Evolutionary conservation across 2,797 vertebrate genomes (phyloP).

Genomic region (Champsocephalus gunnari): DNA sequence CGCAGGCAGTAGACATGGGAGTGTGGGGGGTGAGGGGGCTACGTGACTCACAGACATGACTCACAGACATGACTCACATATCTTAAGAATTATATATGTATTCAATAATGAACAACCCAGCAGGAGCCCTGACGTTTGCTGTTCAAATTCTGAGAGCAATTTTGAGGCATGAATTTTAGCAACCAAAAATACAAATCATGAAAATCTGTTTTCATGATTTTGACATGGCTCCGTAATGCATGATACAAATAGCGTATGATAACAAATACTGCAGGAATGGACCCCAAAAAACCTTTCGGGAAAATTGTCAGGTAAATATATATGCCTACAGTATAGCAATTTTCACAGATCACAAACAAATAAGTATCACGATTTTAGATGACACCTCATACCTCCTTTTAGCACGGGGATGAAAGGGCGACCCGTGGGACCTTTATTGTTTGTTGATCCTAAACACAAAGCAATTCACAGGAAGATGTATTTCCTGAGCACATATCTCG

Average conservation of each 20-base stretch:
- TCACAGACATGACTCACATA: too few species aligned
- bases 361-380: too few species aligned
- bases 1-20: too few species aligned
- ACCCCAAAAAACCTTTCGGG: neutral
- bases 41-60: too few species aligned
- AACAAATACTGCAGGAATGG: neutral
- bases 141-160: neutral
- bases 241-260: neutral
- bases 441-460: constrained; percentile 15
- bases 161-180: neutral
- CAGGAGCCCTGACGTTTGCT: neutral
- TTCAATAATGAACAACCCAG: too few species aligned
- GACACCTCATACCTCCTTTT: neutral
- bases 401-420: too few species aligned
- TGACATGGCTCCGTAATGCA: too few species aligned
- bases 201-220: too few species aligned
- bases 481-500: neutral
- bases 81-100: too few species aligned
- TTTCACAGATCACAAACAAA: constrained; percentile 5
- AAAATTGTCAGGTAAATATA: neutral
- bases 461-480: neutral
- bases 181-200: too few species aligned
- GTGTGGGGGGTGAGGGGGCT: too few species aligned
- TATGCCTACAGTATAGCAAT: neutral
- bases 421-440: neutral